phyloP scores from a whole-genome alignment of 2,797 vertebrate genomes.

The Gallinago stenura region DNA sequence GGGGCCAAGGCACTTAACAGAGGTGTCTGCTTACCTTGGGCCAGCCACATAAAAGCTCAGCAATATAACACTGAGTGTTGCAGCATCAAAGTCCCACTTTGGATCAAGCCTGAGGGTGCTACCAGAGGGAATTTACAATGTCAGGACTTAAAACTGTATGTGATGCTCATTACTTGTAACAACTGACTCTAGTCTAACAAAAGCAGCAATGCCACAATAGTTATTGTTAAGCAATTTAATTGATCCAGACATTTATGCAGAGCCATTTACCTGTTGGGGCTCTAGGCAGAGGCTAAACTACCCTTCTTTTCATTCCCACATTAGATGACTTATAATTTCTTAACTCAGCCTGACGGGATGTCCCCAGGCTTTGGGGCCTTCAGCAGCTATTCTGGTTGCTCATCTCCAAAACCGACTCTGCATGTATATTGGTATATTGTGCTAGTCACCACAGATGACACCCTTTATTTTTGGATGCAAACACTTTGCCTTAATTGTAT shows the following conservation, averaged over 20 bases:
- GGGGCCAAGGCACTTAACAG: conserved; percentile 49
- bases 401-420: conserved; percentile 44
- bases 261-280: conserved; percentile 41
- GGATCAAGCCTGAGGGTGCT: conserved; percentile 40
- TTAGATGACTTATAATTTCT: conserved; percentile 67
- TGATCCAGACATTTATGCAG: conserved; percentile 69
- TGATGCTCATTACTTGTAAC: conserved; percentile 60
- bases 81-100: conserved; percentile 67
- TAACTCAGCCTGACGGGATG: conserved; percentile 34
- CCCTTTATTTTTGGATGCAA: conserved; percentile 52
- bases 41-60: conserved; percentile 65
- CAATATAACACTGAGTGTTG: conserved; percentile 50
- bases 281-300: conserved; percentile 43
- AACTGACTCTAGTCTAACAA: conserved; percentile 58
- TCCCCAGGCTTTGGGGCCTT: conserved; percentile 37
- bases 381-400: conserved; percentile 43
- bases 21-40: conserved; percentile 64
- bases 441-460: conserved; percentile 45
- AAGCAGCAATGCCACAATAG: conserved; percentile 61
- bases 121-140: conserved; percentile 63
- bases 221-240: conserved; percentile 72
- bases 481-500: conserved; percentile 27
- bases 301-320: conserved; percentile 60
- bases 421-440: conserved; percentile 51
- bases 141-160: conserved; percentile 27